phyloP scores from a whole-genome alignment of 37 sponge, comb jelly and placozoan species.

The Axinella damicornis region DNA sequence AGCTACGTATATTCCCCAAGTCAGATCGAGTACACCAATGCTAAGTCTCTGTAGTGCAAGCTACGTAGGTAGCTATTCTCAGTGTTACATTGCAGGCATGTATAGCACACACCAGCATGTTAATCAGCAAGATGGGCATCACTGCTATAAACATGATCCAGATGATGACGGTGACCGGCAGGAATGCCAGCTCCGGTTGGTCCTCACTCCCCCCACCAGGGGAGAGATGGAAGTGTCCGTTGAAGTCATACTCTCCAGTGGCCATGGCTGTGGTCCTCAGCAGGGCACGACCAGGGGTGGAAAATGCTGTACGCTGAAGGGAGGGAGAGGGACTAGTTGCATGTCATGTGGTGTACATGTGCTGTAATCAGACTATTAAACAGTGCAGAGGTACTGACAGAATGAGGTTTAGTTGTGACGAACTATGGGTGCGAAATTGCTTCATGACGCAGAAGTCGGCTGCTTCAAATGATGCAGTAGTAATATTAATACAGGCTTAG shows the following conservation, averaged over 20 bases:
- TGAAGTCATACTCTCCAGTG: constrained; percentile 96
- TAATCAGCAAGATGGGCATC: constrained; percentile 95
- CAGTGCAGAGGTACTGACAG: too few species aligned
- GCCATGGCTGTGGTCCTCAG: constrained; percentile 91
- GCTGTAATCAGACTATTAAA: too few species aligned
- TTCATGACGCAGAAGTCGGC: too few species aligned
- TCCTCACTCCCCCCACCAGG: constrained; percentile 26
- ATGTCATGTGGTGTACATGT: too few species aligned
- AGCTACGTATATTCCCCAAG: too few species aligned
- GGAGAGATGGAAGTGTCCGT: constrained; percentile 68
- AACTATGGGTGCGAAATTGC: too few species aligned
- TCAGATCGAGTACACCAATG: too few species aligned
- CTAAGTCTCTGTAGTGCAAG: too few species aligned
- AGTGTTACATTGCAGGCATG: too few species aligned
- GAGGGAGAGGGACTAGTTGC: not conserved
- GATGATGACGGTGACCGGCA: constrained; percentile 56
- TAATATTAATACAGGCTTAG: not conserved
- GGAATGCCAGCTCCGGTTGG: constrained; percentile 35
- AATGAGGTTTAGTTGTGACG: too few species aligned
- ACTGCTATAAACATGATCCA: constrained; percentile 92
- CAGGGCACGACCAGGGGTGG: constrained; percentile 70
- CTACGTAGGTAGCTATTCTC: too few species aligned
- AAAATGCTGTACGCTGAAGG: constrained; percentile 59
- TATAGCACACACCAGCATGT: constrained; percentile 85
- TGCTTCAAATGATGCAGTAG: too few species aligned